Base-by-base conservation (phyloP, 2,797 vertebrate genomes). In the Dryobates pubescens region DNA sequence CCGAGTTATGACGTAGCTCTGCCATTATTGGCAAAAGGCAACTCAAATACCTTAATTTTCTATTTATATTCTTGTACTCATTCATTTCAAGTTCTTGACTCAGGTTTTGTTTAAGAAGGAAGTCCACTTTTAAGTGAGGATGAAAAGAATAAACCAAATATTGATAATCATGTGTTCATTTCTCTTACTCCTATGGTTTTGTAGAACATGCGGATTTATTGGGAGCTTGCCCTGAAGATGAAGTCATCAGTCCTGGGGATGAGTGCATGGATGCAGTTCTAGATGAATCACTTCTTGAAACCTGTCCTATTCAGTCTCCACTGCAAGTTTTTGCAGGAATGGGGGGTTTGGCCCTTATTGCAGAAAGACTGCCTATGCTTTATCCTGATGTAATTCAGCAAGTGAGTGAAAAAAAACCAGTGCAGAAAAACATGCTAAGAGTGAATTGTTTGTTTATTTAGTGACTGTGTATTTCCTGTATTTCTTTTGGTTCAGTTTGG, bases 351-450 rank as follows among this genome's bases (percentile, higher is more conserved):
- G 99, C 99, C 41, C 98, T 99, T 63, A 99, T 99, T 69, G 99
- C 99, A 7, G 99, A 99, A 97, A 98, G 99, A 92, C 97, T 99
- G 49, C 99, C 99, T 7, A 99, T 99, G 99, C 98, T 99, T 29
- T 99, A 99, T 96, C 99, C 99, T 5, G 99, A 99, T 5, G 99
- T 99, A 95, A 99, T 99, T 96, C 99, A 99, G 85, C 99, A 99
- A 98, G 99, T 99, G 88, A 98, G 98, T 96, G 69, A 43, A 84
- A 92, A 92, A 81, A 81, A 70, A 79, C 27, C 53, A 68, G 69
- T n/a, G 34, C 72, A 23, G 2, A 62, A 90, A 65, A 88, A 45
- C 27, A 7, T 20, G 23, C 13, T 47, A 32, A n/a, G 13, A 27
- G 4, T 43, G 8, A 2, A 43, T 30, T 34, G 14, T 72, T 71